phyloP scores from a whole-genome alignment of 2,797 vertebrate genomes.

The Ciconia nigra region DNA sequence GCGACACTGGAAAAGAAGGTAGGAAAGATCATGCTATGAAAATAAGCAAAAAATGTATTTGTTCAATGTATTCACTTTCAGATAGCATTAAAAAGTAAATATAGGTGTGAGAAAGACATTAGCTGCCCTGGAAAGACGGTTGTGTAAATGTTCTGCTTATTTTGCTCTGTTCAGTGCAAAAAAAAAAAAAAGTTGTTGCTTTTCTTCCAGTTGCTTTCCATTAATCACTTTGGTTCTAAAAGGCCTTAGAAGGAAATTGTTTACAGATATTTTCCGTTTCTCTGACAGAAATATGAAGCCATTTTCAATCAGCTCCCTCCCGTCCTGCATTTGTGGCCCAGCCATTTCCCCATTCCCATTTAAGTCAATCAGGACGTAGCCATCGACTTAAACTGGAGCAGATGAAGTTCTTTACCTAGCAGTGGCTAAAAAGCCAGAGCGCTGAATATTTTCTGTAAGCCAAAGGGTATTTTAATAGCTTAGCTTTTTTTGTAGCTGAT shows the following conservation, averaged over 20 bases:
- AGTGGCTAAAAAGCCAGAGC: not conserved
- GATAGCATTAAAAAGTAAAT: not conserved
- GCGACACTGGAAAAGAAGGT: not conserved
- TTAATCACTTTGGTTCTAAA: constrained; percentile 37
- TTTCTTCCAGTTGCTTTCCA: constrained; percentile 53
- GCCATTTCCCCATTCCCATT: not conserved
- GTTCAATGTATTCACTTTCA: not conserved
- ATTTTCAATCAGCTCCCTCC: constrained; percentile 47
- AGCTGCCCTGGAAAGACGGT: not conserved
- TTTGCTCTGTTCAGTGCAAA: not conserved
- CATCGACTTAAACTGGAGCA: constrained; percentile 23
- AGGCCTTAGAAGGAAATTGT: constrained; percentile 48
- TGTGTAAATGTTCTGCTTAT: not conserved
- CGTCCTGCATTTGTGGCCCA: not conserved
- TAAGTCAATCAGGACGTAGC: constrained; percentile 25
- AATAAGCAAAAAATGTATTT: not conserved
- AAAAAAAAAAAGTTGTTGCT: not conserved
- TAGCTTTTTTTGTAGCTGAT: not conserved
- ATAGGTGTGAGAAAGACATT: not conserved
- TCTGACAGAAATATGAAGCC: constrained; percentile 51
- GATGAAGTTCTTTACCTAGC: constrained; percentile 39
- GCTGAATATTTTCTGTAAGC: not conserved
- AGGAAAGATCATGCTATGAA: not conserved
- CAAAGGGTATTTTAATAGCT: not conserved
- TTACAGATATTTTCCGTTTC: constrained; percentile 60